Percentiles rank a stretch among this genome's conserved stretches.
Conservation (phyloP, 92 coral and sea anemone genomes). For the Metridium senile region DNA sequence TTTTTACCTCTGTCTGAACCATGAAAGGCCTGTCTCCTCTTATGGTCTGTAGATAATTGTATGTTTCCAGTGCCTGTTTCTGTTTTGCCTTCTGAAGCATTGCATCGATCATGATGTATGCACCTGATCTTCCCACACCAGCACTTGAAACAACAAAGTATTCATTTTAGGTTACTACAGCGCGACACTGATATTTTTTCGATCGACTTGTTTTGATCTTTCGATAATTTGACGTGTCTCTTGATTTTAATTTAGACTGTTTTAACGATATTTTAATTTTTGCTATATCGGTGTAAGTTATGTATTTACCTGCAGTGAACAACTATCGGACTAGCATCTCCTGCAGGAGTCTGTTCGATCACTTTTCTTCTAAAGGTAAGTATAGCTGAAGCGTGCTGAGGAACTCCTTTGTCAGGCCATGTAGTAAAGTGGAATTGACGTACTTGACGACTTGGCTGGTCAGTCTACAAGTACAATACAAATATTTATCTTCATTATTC, state of each 20-base stretch:
- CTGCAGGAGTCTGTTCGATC: conserved; percentile 14
- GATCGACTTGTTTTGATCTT: too few species aligned
- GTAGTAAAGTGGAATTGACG: conserved; percentile 60
- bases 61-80: conserved; percentile 31
- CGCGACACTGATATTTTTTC: too few species aligned
- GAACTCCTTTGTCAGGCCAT: conserved; percentile 72
- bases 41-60: conserved; percentile 43
- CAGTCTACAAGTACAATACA: conserved; percentile 9
- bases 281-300: background rate
- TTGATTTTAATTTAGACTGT: background rate
- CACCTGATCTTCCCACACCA: conserved; percentile 43
- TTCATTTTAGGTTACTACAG: background rate
- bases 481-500: background rate
- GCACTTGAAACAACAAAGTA: background rate
- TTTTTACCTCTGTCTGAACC: conserved; percentile 55
- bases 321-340: conserved; percentile 30
- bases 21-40: conserved; percentile 47
- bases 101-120: conserved; percentile 60
- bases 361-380: conserved; percentile 44
- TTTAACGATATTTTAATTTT: background rate
- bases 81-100: conserved; percentile 51
- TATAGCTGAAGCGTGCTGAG: conserved; percentile 45
- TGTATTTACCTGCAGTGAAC: conserved; percentile 53
- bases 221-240: too few species aligned
- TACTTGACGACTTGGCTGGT: conserved; percentile 19